Evolutionary conservation across 2,888 invertebrate species (phyloP), one percentile per base, ranked within the genome.

Genomic region (Agrotis ipsilon): DNA sequence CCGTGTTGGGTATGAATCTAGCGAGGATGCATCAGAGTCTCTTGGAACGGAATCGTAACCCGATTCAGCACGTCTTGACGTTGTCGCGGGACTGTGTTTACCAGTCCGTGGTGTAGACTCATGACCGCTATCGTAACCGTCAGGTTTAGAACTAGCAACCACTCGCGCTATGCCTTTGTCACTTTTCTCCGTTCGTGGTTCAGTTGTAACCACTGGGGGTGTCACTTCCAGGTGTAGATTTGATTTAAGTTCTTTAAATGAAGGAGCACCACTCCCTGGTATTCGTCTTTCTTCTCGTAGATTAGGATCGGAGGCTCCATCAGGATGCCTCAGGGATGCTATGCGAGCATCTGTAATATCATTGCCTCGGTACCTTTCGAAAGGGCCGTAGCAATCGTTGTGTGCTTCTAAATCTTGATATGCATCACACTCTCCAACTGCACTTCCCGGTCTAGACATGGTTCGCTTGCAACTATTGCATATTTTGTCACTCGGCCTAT

Each of bases 231-330:
- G 87, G 74, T 96, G 96, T 80, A 96, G 89, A 80, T 94, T 96
- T 21, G 94, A 95, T 91, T 93, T 97, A 86, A 92, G 92, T 83
- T 97, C 97, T 71, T 96, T 96, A 91, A 97, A 97, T 2, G 97
- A 96, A n/a, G 97, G 96, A 14, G 97, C 97, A 7, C 97, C 97
- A 75, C 96, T 97, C 18, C 97, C 97, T 1, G 97, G 97, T 81
- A 97, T 91, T 87, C 97, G 96, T 84, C 96, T 96, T 92, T 97
- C 97, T 91, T 98, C 98, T 69, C 97, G 97, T 86, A 99, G 96
- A 95, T 98, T 98, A 21, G 99, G 99, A 96, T 99, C 99, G 32
- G 99, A 99, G 63, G 99, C 98, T 59, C 99, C 99, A 88, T 99
- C 99, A 7, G 99, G 99, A 94, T 98, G 98, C 79, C 98, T 97